Evolutionary conservation across 2,113 vertebrate genomes (phyloP).

Genomic region (Dasyurus viverrinus): DNA sequence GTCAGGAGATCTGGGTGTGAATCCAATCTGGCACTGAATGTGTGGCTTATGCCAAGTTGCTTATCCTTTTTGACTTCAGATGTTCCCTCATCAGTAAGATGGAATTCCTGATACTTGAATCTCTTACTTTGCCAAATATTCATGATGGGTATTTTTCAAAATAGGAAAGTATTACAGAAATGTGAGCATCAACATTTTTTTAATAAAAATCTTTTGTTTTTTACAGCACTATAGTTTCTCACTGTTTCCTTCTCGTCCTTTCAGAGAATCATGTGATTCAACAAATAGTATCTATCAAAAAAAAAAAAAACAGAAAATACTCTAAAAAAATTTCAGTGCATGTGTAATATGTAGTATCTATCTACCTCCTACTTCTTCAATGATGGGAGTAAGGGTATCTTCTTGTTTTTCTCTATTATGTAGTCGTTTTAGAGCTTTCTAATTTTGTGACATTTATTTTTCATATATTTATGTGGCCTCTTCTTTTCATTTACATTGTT

Average conservation of each 20-base stretch:
- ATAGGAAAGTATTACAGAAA: neutral
- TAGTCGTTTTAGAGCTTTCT: too few relatives aligned
- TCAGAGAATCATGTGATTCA: neutral
- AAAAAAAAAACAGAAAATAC: neutral
- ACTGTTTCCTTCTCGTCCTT: neutral
- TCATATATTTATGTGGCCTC: too few relatives aligned
- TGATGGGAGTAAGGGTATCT: too few relatives aligned
- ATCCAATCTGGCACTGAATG: too few relatives aligned
- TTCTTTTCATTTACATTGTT: too few relatives aligned
- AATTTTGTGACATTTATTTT: too few relatives aligned
- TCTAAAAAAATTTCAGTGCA: neutral
- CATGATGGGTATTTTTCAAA: neutral
- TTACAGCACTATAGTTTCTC: neutral
- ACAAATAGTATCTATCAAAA: neutral
- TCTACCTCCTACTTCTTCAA: too few relatives aligned
- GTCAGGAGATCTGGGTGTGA: neutral
- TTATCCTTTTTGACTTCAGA: neutral
- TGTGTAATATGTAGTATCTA: neutral
- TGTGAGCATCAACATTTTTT: neutral
- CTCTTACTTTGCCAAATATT: neutral
- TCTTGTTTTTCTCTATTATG: too few relatives aligned
- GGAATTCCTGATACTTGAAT: neutral
- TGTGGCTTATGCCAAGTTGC: neutral
- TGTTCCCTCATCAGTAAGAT: neutral
- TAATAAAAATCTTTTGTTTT: neutral